A percentile compares a stretch with the other conserved stretches of the same genome.
Conservation (phyloP, 2,888 invertebrate genomes). For the Amphipoea lucens region DNA sequence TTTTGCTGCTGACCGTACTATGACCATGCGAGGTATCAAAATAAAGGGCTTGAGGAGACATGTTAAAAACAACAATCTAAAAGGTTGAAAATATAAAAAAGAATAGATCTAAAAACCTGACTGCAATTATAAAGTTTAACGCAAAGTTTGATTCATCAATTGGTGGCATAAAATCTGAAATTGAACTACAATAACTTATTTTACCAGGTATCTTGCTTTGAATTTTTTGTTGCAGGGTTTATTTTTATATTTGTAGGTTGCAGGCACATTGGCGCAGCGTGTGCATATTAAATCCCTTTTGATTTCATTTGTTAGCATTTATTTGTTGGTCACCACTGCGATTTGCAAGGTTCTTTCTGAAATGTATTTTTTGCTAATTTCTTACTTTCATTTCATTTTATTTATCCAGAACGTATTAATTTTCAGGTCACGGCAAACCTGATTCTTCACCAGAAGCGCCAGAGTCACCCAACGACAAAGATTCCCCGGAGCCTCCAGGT, state of each 20-base stretch:
- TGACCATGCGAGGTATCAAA: background rate
- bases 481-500: constrained; percentile 81
- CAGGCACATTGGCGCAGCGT: background rate
- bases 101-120: background rate
- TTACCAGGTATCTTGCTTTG: background rate
- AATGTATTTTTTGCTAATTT: too few relatives aligned
- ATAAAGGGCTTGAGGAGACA: background rate
- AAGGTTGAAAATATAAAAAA: too few relatives aligned
- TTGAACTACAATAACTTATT: background rate
- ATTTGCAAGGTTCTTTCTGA: too few relatives aligned
- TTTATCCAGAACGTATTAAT: background rate
- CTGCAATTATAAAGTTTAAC: background rate
- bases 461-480: constrained; percentile 84
- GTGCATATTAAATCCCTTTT: background rate
- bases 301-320: background rate
- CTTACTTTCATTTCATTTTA: background rate
- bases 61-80: background rate
- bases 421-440: constrained; percentile 84
- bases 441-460: constrained; percentile 86
- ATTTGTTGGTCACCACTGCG: background rate
- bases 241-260: background rate
- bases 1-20: too few relatives aligned
- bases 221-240: background rate
- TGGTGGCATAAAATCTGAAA: background rate
- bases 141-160: background rate